phyloP scores from a whole-genome alignment of 2,888 invertebrate species.

The Epiblema foenella region DNA sequence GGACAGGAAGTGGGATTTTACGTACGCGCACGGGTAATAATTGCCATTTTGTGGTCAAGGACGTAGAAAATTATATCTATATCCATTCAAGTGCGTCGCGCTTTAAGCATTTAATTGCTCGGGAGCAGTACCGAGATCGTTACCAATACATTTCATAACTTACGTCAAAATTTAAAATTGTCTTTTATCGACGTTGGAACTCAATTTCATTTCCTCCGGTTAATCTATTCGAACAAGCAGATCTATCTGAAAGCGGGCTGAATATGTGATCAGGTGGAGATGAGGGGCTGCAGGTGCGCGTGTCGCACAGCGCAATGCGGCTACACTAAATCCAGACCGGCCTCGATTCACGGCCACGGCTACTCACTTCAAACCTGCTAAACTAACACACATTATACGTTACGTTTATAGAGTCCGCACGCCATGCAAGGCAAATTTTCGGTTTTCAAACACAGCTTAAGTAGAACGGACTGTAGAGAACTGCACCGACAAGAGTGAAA shows the following conservation, averaged over 20 bases:
- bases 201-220: background rate
- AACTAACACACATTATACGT: slow-evolving; percentile 10
- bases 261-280: slow-evolving; percentile 49
- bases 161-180: background rate
- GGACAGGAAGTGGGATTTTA: background rate
- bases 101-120: no score
- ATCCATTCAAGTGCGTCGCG: no score
- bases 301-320: slow-evolving; percentile 81
- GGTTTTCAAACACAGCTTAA: no score
- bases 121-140: no score
- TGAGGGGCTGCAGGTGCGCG: slow-evolving; percentile 63
- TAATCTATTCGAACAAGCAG: slow-evolving; percentile 4
- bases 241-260: background rate
- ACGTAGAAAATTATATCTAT: no score
- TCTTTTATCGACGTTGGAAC: background rate
- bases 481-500: no score
- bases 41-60: background rate
- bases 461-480: no score
- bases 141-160: no score
- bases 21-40: background rate
- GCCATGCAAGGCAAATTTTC: background rate
- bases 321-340: slow-evolving; percentile 67
- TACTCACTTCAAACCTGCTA: slow-evolving; percentile 43
- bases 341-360: slow-evolving; percentile 69
- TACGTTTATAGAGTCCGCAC: background rate